Evolutionary conservation across 1,140 invertebrate genomes (phyloP), one percentile per base, ranked within the genome.

Genomic region (Cherax quadricarinatus): DNA sequence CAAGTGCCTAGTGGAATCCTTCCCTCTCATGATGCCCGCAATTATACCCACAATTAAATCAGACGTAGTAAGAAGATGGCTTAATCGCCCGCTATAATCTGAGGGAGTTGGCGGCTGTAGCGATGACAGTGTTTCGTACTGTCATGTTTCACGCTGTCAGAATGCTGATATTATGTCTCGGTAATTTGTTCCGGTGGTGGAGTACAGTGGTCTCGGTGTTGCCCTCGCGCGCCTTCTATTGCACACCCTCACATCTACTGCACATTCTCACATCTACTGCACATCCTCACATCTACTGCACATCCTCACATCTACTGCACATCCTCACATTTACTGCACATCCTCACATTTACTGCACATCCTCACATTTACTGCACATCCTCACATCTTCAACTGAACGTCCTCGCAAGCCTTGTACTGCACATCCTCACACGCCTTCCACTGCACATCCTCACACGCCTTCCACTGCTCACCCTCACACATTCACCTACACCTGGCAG

Each of bases 21-120:
- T 57, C 53, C 9, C 24, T n/a, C 70, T 30, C 24, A 10, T 75
- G 9, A 75, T 75, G 21, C n/a, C 24, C 16, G 24, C 24, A 30
- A 75, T 75, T n/a, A 75, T 24, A 30, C 3, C 24, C 70, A 75
- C 70, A 75, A 75, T 75, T 75, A 75, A 75, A 75, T 75, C 10
- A 75, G 70, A 75, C 70, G 12, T 30, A 30, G 70, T 24, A 75
- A 30, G 10, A 41, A 41, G 30, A 75, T 75, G 16, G n/a, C 70
- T 75, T 75, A 75, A 75, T 75, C 70, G 21, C 70, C 70, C 30
- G 70, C 70, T 24, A 12, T 75, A 75, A 75, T 75, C 30, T 75
- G 0, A 75, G 70, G n/a, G 24, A 21, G 62, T 21, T 21, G 12
- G 18, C 21, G 62, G 14, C 5, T 16, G 30, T 21, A n/a, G 24